Evolutionary conservation across 2,888 invertebrate genomes (phyloP).

Genomic region (Macrostomum cliftonense): DNA sequence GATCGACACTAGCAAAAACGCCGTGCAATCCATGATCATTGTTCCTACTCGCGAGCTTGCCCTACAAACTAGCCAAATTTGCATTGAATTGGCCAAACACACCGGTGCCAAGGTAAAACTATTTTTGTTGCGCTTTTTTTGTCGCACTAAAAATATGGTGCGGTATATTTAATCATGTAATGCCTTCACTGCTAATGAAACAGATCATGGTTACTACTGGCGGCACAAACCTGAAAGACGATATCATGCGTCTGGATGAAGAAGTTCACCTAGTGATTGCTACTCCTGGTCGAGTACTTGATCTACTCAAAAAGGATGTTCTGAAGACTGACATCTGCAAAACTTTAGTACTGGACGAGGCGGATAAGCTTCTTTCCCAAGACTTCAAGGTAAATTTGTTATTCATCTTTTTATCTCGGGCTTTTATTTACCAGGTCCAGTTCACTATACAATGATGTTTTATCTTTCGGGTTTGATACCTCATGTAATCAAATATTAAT

Average conservation of each 20-base stretch:
- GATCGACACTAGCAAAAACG: slow-evolving; percentile 55
- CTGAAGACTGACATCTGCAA: slow-evolving; percentile 86
- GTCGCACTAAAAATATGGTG: no score
- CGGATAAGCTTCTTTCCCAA: slow-evolving; percentile 91
- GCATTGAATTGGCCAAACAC: slow-evolving; percentile 93
- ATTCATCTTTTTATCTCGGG: no score
- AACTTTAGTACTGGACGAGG: slow-evolving; percentile 92
- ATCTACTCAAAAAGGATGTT: slow-evolving; percentile 90
- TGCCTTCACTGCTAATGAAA: no score
- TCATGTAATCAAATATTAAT: no score
- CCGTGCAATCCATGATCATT: slow-evolving; percentile 81
- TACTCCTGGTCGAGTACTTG: slow-evolving; percentile 94
- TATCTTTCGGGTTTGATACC: no score
- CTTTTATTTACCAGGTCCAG: no score
- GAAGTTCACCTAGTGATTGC: slow-evolving; percentile 92
- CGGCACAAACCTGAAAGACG: slow-evolving; percentile 76
- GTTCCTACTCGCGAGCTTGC: slow-evolving; percentile 96
- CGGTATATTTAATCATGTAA: no score
- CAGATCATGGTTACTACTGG: slow-evolving; percentile 90
- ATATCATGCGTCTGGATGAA: slow-evolving; percentile 96
- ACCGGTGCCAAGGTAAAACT: slow-evolving; percentile 65
- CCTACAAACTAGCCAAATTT: slow-evolving; percentile 95
- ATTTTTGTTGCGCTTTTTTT: no score
- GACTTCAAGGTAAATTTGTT: slow-evolving; percentile 70
- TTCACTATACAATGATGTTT: no score